Percentiles rank a stretch among this genome's conserved stretches.
These are phyloP conservation scores for Ormyrus rosae DNA, from an alignment of 2,888 invertebrate species.

Conservation along the genomic window DNA sequence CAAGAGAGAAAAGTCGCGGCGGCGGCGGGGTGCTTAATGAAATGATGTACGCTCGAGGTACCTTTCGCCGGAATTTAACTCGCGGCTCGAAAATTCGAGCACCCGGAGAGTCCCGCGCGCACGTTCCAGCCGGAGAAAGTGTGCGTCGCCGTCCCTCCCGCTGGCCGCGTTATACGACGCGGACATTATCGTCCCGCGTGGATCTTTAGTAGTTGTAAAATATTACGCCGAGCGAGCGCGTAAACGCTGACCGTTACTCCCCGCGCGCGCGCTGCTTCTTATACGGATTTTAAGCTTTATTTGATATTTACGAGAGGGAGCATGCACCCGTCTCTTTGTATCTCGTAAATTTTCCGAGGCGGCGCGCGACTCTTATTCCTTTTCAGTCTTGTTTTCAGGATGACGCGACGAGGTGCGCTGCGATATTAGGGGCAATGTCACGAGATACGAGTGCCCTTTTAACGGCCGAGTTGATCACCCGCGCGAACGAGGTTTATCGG, in stretches of 20 bases:
- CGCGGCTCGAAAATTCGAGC: too few relatives aligned
- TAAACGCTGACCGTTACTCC: background rate
- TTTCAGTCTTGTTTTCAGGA: background rate
- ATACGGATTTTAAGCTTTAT: constrained; percentile 31
- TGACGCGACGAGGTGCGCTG: too few relatives aligned
- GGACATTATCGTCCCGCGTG: constrained; percentile 29
- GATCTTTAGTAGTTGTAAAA: constrained; percentile 48
- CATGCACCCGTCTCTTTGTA: background rate
- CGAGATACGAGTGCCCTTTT: too few relatives aligned
- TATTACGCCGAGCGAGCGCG: constrained; percentile 14
- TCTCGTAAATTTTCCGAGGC: background rate
- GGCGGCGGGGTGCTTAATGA: constrained; percentile 61
- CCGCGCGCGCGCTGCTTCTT: constrained; percentile 59
- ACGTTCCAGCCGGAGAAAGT: too few relatives aligned
- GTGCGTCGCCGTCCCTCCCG: constrained; percentile 9
- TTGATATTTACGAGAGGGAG: constrained; percentile 23
- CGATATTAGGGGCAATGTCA: too few relatives aligned
- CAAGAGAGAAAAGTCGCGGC: background rate
- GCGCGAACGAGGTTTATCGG: too few relatives aligned
- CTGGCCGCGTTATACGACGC: constrained; percentile 39
- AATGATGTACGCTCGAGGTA: constrained; percentile 66
- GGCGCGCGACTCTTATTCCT: constrained; percentile 3
- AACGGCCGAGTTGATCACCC: too few relatives aligned
- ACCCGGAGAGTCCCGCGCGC: too few relatives aligned
- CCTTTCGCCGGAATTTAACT: constrained; percentile 54